phyloP scores from a whole-genome alignment of 2,888 invertebrate species.

The Xestia ashworthii region DNA sequence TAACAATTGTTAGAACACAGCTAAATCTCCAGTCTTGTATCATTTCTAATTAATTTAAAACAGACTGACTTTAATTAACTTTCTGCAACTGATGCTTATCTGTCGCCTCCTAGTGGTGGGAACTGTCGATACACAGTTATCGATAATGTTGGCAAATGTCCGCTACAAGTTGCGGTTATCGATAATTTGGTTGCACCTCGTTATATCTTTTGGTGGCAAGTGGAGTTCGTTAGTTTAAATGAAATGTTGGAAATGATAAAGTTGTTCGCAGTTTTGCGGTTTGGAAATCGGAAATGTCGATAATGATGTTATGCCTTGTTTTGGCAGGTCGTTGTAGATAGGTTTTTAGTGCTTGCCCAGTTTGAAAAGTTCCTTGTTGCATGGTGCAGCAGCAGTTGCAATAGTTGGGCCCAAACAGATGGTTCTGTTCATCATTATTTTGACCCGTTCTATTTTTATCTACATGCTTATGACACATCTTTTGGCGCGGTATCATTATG shows the following conservation, averaged over 20 bases:
- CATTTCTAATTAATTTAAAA: conserved; percentile 79
- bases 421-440: background rate
- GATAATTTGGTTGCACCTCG: conserved; percentile 63
- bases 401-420: background rate
- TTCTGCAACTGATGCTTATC: conserved; percentile 80
- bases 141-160: conserved; percentile 52
- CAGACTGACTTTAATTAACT: conserved; percentile 80
- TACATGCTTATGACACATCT: background rate
- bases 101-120: conserved; percentile 68
- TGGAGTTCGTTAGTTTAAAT: conserved; percentile 58
- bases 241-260: conserved; percentile 45
- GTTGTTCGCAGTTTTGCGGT: conserved; percentile 43
- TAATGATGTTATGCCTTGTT: conserved; percentile 35
- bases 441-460: background rate
- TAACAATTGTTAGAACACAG: conserved; percentile 37
- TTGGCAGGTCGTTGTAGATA: conserved; percentile 32
- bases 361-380: background rate
- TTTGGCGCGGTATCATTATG: background rate
- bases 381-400: background rate
- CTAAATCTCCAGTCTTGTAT: conserved; percentile 46
- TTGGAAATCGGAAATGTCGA: conserved; percentile 37
- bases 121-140: conserved; percentile 57
- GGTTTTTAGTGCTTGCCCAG: background rate
- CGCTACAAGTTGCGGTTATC: conserved; percentile 57
- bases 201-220: conserved; percentile 48